phyloP scores from a whole-genome alignment of 2,888 invertebrate species.

The Nymphalis urticae region DNA sequence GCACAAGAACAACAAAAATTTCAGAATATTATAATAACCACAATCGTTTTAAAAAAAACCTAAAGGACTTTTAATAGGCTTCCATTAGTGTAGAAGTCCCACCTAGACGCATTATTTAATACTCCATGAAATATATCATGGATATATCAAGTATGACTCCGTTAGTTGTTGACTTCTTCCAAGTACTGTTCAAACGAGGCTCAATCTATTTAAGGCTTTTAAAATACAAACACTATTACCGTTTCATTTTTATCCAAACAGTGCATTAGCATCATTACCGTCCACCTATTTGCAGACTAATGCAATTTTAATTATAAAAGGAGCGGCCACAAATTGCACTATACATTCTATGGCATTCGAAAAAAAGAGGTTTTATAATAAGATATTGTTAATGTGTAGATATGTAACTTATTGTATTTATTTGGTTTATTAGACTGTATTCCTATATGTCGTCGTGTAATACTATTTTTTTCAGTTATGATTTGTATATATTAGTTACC shows the following conservation, averaged over 20 bases:
- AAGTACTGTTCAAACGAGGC: constrained; percentile 15
- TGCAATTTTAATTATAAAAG: constrained; percentile 81
- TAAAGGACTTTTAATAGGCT: no score
- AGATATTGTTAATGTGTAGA: background rate
- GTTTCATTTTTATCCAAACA: constrained; percentile 66
- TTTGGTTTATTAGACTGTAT: no score
- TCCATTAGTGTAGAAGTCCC: no score
- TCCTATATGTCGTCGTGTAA: background rate
- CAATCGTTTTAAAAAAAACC: no score
- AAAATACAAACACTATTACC: constrained; percentile 32
- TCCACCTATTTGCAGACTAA: constrained; percentile 69
- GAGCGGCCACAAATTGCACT: constrained; percentile 71
- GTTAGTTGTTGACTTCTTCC: background rate
- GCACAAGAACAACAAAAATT: no score
- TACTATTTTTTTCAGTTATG: background rate
- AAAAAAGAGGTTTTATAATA: constrained; percentile 11
- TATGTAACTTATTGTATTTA: background rate
- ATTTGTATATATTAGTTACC: no score
- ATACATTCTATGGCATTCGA: constrained; percentile 62
- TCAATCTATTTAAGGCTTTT: constrained; percentile 34
- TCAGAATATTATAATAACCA: no score
- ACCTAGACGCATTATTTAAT: no score
- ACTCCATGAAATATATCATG: no score
- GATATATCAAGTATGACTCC: no score
- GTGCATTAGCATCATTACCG: constrained; percentile 69